These are phyloP conservation scores for Zingel zingel DNA, from an alignment of 2,113 vertebrate species.

Conservation along the genomic window DNA sequence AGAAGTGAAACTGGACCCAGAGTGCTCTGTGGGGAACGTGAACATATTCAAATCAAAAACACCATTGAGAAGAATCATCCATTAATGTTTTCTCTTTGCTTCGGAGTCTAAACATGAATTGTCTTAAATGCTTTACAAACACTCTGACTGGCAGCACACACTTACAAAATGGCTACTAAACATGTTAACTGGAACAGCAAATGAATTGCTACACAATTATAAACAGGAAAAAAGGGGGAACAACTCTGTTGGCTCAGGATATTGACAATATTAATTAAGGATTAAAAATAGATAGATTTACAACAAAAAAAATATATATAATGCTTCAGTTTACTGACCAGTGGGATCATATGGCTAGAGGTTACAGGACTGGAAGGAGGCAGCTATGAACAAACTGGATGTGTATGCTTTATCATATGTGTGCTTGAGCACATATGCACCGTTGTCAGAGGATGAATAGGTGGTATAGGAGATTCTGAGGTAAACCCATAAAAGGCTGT, in stretches of 20 bases:
- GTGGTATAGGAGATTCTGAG: slow-evolving; percentile 70
- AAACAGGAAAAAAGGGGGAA: slow-evolving; percentile 17
- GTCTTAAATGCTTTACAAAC: slow-evolving; percentile 29
- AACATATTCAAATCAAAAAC: slow-evolving; percentile 27
- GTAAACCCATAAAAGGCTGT: slow-evolving; percentile 69
- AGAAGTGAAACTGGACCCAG: slow-evolving; percentile 8
- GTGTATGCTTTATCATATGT: slow-evolving; percentile 9
- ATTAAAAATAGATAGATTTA: slow-evolving; percentile 53
- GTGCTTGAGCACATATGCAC: slow-evolving; percentile 25
- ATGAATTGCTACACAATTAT: slow-evolving; percentile 35
- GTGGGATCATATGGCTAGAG: slow-evolving; percentile 32
- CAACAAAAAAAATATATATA: slow-evolving; percentile 15
- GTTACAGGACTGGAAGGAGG: slow-evolving; percentile 44
- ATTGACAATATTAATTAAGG: slow-evolving; percentile 17
- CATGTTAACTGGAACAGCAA: slow-evolving; percentile 60
- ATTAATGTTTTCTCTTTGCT: neutral
- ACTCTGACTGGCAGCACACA: slow-evolving; percentile 32
- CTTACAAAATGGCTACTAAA: slow-evolving; percentile 46
- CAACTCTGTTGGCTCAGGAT: slow-evolving; percentile 48
- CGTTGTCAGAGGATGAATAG: slow-evolving; percentile 58
- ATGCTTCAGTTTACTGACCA: slow-evolving; percentile 22
- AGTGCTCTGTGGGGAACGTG: neutral
- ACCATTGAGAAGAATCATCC: neutral
- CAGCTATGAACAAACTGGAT: slow-evolving; percentile 34
- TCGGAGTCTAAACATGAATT: neutral